phyloP scores from a whole-genome alignment of 2,797 vertebrate species.

The Ctenopoma multispine region DNA sequence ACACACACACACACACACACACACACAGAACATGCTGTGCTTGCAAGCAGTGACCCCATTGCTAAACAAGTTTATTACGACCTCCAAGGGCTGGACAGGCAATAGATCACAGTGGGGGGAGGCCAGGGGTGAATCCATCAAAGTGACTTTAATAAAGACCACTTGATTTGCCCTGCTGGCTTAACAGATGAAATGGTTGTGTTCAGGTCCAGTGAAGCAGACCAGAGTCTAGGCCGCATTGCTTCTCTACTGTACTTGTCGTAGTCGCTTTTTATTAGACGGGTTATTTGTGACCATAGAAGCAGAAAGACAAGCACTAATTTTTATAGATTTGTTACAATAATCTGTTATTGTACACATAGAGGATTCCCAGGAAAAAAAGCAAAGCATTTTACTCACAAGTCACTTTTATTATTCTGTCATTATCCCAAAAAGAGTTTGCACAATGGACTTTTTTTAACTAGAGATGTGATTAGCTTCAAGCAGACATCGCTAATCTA shows the following conservation, averaged over 20 bases:
- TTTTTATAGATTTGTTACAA: slow-evolving; percentile 18
- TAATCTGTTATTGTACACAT: not conserved
- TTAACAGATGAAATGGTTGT: slow-evolving; percentile 73
- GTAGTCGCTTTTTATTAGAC: slow-evolving; percentile 56
- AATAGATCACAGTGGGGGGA: slow-evolving; percentile 77
- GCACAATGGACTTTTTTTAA: slow-evolving; percentile 8
- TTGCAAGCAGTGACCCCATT: slow-evolving; percentile 59
- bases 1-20: slow-evolving; percentile 1
- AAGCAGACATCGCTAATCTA: not conserved
- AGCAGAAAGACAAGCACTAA: slow-evolving; percentile 12
- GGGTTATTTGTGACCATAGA: slow-evolving; percentile 49
- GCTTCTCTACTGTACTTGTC: slow-evolving; percentile 47
- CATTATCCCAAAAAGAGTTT: not conserved
- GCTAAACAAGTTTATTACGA: slow-evolving; percentile 81
- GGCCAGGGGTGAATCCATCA: slow-evolving; percentile 78
- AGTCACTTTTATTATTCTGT: not conserved
- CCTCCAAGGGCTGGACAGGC: slow-evolving; percentile 74
- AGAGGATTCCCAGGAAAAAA: not conserved
- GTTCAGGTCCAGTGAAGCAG: slow-evolving; percentile 75
- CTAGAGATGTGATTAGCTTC: slow-evolving; percentile 1
- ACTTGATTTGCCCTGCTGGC: slow-evolving; percentile 76
- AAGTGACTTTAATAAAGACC: slow-evolving; percentile 79
- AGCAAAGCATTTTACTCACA: not conserved
- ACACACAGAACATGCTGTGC: slow-evolving; percentile 24
- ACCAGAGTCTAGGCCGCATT: slow-evolving; percentile 40